A percentile compares a stretch with the other conserved stretches of the same genome.
phyloP scores from a whole-genome alignment of 2,797 vertebrate species.

The Discoglossus pictus region DNA sequence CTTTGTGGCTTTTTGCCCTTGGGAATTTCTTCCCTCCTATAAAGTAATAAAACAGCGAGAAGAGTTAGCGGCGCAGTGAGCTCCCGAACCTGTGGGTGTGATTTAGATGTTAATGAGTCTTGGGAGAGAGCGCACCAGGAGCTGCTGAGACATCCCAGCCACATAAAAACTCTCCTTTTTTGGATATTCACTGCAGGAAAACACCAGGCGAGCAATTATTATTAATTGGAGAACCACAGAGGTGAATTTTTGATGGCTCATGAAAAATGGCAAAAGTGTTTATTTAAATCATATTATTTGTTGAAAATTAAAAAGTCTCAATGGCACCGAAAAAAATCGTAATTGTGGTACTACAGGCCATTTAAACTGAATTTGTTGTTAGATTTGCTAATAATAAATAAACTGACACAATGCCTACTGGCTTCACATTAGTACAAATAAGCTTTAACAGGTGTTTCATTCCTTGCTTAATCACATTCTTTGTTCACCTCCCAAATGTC shows the following conservation, averaged over 20 bases:
- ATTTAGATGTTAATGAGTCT: slow-evolving; percentile 5
- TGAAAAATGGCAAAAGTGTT: background rate
- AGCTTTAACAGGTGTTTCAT: no score
- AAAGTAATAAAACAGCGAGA: slow-evolving; percentile 6
- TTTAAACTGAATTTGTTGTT: no score
- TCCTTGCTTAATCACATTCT: no score
- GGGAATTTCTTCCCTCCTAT: background rate
- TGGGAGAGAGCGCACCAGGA: background rate
- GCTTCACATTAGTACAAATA: no score
- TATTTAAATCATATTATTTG: slow-evolving; percentile 3
- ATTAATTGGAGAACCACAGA: no score
- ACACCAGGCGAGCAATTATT: no score
- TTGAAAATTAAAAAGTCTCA: slow-evolving; percentile 9
- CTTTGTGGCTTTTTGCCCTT: slow-evolving; percentile 8
- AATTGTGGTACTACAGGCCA: no score
- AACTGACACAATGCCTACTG: no score
- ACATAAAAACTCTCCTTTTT: background rate
- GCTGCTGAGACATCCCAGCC: background rate
- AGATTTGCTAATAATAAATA: no score
- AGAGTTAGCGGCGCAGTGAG: background rate
- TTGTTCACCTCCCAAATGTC: no score
- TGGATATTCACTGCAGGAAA: background rate
- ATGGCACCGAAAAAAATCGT: background rate
- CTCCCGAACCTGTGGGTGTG: background rate
- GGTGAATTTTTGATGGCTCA: no score